Evolutionary conservation across 2,888 invertebrate genomes (phyloP).

Genomic region (Allophyes oxyacanthae): DNA sequence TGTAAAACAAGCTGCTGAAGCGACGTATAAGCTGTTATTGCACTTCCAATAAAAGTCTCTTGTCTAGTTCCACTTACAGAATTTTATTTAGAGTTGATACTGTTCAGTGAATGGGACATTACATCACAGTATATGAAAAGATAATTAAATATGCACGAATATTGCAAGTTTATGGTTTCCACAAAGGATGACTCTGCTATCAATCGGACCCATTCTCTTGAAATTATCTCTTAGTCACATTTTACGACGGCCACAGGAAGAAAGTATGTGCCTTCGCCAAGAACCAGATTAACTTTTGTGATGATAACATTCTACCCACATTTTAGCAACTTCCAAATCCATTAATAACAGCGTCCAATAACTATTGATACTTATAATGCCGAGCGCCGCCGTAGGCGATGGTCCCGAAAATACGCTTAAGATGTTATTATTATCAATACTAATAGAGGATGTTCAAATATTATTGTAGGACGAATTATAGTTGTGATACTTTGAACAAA

Average conservation of each 20-base stretch:
- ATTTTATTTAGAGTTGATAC: conserved; percentile 22
- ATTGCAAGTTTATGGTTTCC: too few relatives aligned
- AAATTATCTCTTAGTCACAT: too few relatives aligned
- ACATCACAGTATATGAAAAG: too few relatives aligned
- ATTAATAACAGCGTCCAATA: too few relatives aligned
- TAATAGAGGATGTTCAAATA: conserved; percentile 22
- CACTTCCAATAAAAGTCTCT: conserved; percentile 40
- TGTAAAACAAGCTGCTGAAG: conserved; percentile 50
- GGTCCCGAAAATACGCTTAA: conserved; percentile 47
- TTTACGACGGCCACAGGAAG: too few relatives aligned
- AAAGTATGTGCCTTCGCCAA: too few relatives aligned
- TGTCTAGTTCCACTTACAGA: conserved; percentile 36
- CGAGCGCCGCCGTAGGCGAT: conserved; percentile 20
- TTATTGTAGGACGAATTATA: conserved; percentile 33
- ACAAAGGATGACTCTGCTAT: too few relatives aligned
- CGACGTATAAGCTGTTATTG: conserved; percentile 26
- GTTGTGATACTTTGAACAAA: background rate
- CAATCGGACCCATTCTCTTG: too few relatives aligned
- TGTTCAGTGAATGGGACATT: background rate
- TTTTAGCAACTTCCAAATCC: too few relatives aligned
- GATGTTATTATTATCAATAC: conserved; percentile 32
- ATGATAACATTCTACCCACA: too few relatives aligned
- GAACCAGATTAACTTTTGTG: too few relatives aligned
- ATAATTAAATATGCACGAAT: too few relatives aligned
- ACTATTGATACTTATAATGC: conserved; percentile 12